These are phyloP conservation scores for Myotis daubentonii DNA, from an alignment of 2,797 vertebrate species.

Conservation along the genomic window DNA sequence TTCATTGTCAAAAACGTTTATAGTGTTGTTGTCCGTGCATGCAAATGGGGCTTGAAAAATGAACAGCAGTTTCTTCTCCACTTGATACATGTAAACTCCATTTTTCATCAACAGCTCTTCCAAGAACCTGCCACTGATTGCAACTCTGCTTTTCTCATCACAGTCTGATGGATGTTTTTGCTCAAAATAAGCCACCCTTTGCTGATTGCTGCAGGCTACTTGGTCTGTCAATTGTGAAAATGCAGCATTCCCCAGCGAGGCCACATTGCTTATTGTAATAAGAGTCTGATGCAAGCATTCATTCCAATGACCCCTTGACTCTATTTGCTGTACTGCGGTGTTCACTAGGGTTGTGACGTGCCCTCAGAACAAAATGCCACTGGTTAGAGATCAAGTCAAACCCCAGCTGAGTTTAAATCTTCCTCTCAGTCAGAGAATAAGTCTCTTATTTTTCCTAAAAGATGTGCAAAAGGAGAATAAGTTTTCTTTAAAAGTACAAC, in stretches of 20 bases:
- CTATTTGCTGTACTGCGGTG: slow-evolving; percentile 43
- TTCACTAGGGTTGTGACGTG: slow-evolving; percentile 24
- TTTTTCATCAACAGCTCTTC: slow-evolving; percentile 72
- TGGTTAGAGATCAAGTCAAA: slow-evolving; percentile 51
- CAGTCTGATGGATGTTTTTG: slow-evolving; percentile 70
- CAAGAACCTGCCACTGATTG: slow-evolving; percentile 73
- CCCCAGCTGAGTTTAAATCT: slow-evolving; percentile 44
- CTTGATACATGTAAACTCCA: slow-evolving; percentile 66
- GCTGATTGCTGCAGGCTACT: slow-evolving; percentile 74
- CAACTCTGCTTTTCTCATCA: slow-evolving; percentile 73
- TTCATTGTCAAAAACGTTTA: slow-evolving; percentile 59
- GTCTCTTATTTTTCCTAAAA: slow-evolving; percentile 58
- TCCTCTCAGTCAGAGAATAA: slow-evolving; percentile 49
- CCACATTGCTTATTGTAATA: slow-evolving; percentile 64
- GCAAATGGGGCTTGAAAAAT: slow-evolving; percentile 54
- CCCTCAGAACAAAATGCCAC: slow-evolving; percentile 40
- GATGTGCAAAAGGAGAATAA: background rate
- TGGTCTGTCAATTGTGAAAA: slow-evolving; percentile 72
- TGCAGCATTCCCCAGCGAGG: slow-evolving; percentile 56
- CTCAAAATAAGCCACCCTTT: slow-evolving; percentile 72
- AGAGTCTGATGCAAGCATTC: slow-evolving; percentile 71
- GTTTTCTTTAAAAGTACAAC: slow-evolving; percentile 56
- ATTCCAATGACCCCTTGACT: slow-evolving; percentile 22
- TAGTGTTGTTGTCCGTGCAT: slow-evolving; percentile 29
- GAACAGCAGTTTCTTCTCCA: slow-evolving; percentile 39